Percentiles rank a stretch among this genome's conserved stretches.
phyloP scores from a whole-genome alignment of 2,797 vertebrate genomes.

The Taeniopygia guttata region DNA sequence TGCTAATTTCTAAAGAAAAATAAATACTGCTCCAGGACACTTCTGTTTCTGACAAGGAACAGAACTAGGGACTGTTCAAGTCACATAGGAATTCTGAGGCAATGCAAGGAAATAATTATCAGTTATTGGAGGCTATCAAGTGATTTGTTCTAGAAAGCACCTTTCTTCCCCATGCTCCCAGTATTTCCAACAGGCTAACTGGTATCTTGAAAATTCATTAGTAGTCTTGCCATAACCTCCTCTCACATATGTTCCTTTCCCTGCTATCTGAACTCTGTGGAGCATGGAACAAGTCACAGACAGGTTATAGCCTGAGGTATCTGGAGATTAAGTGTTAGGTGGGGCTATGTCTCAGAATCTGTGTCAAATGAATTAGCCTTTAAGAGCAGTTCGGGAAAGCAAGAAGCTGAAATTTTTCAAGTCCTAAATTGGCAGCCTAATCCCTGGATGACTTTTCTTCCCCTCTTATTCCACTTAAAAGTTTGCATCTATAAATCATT shows the following conservation, averaged over 20 bases:
- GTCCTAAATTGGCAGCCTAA: constrained; percentile 11
- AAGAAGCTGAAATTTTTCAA: constrained; percentile 14
- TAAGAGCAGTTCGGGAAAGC: background rate
- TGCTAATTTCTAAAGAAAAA: background rate
- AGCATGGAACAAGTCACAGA: background rate
- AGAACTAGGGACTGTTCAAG: background rate
- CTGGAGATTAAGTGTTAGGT: background rate
- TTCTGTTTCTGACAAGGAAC: background rate
- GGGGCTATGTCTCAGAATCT: background rate
- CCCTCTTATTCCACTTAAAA: background rate
- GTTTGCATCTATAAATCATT: constrained; percentile 1
- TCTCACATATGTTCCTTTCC: background rate
- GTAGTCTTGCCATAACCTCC: background rate
- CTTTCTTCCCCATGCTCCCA: background rate
- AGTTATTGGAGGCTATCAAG: fast-evolving
- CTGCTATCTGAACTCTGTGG: background rate
- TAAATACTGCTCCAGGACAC: background rate
- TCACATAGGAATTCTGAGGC: background rate
- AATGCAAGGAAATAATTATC: background rate
- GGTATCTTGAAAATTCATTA: background rate
- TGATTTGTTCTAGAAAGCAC: background rate
- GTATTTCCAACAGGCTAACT: background rate
- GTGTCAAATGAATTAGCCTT: constrained; percentile 26
- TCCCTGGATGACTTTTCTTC: background rate
- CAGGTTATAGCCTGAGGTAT: background rate